Conservation (phyloP, 2,113 vertebrate species). For the Atractosteus spatula region DNA sequence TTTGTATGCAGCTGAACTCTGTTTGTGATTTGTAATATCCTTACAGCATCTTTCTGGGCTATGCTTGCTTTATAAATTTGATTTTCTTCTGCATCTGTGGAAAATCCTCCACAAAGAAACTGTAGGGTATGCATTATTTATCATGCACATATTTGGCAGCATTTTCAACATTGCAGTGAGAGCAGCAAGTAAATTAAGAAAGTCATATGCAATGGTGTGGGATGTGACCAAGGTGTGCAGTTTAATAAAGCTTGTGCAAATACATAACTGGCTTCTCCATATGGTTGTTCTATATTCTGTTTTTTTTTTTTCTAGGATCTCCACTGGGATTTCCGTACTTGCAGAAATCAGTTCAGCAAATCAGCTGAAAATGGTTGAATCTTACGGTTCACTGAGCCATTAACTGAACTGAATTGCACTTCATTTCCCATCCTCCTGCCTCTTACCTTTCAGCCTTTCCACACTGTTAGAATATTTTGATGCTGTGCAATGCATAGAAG, state of each 20-base stretch:
- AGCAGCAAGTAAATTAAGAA: constrained; percentile 1
- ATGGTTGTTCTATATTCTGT: not conserved
- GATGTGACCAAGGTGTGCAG: not conserved
- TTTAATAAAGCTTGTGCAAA: not conserved
- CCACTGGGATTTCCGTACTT: not conserved
- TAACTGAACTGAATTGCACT: constrained; percentile 5
- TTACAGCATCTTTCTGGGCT: not conserved
- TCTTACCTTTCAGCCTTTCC: not conserved
- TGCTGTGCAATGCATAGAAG: not conserved
- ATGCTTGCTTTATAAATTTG: constrained; percentile 1
- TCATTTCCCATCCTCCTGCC: not conserved
- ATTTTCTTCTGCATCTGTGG: not conserved
- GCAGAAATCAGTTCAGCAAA: constrained; percentile 5
- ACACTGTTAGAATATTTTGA: not conserved
- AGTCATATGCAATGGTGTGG: not conserved
- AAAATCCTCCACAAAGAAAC: constrained; percentile 1
- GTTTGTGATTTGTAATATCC: constrained; percentile 3
- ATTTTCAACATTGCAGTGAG: not conserved
- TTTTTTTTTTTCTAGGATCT: not conserved
- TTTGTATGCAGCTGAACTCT: too few species aligned
- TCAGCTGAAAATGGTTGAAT: constrained; percentile 2
- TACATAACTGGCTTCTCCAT: not conserved
- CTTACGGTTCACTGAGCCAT: constrained; percentile 2
- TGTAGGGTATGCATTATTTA: not conserved
- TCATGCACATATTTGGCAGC: not conserved